Conservation (phyloP, 2,888 invertebrate genomes). For the Yponomeuta cagnagella region DNA sequence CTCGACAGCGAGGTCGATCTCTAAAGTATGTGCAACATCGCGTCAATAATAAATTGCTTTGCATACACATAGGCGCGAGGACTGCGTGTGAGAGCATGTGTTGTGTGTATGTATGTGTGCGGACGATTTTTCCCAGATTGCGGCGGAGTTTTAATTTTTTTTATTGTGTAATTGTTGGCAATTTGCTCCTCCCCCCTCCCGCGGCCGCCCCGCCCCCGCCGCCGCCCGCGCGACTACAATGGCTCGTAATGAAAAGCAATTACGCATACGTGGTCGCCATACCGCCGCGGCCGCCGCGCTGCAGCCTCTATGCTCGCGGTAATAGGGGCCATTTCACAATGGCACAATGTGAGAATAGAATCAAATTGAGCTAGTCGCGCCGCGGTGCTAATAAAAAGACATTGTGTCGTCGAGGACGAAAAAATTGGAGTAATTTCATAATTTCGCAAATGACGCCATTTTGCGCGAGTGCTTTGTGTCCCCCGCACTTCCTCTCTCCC, state of each 20-base stretch:
- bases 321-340: slow-evolving; percentile 30
- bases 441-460: slow-evolving; percentile 44
- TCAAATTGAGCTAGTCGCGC: slow-evolving; percentile 60
- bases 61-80: too few species aligned
- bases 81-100: neutral
- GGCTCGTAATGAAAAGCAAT: slow-evolving; percentile 71
- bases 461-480: slow-evolving; percentile 16
- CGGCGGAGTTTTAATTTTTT: slow-evolving; percentile 58
- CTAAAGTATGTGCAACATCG: neutral
- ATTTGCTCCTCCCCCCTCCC: slow-evolving; percentile 39
- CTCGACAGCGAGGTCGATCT: neutral
- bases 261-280: slow-evolving; percentile 71
- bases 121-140: slow-evolving; percentile 21
- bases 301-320: neutral
- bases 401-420: slow-evolving; percentile 55
- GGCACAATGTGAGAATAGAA: slow-evolving; percentile 51
- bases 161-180: slow-evolving; percentile 70
- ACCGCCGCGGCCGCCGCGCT: slow-evolving; percentile 22
- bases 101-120: neutral
- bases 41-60: neutral
- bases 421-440: slow-evolving; percentile 71
- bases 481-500: neutral
- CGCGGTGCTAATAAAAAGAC: slow-evolving; percentile 67
- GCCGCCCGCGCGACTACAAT: slow-evolving; percentile 48
- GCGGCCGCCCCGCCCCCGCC: slow-evolving; percentile 20